Percentiles rank a stretch among this genome's conserved stretches.
Conservation (phyloP, 2,888 invertebrate species). For the Apamea epomidion region DNA sequence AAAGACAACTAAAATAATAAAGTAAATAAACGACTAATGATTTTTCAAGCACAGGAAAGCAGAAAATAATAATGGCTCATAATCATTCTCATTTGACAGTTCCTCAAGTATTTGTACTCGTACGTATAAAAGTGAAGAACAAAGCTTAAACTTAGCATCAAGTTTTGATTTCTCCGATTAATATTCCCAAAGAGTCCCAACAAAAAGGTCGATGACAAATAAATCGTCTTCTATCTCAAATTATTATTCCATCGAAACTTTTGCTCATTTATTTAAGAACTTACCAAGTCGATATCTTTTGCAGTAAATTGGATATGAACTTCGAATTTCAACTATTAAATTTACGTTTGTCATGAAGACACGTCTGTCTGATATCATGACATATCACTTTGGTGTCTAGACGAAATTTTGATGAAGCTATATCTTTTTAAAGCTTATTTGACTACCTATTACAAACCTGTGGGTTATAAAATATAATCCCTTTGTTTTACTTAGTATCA, state of each 20-base stretch:
- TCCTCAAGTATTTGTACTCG: conserved; percentile 2
- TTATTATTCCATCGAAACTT: conserved; percentile 57
- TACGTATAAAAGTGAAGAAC: conserved; percentile 19
- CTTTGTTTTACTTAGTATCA: background rate
- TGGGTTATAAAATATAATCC: background rate
- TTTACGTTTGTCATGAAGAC: conserved; percentile 57
- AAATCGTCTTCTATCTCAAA: conserved; percentile 57
- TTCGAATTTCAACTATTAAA: conserved; percentile 55
- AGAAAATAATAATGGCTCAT: background rate
- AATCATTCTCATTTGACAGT: conserved; percentile 4
- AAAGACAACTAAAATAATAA: too few relatives aligned
- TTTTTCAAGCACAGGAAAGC: background rate
- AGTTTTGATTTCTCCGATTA: conserved; percentile 47
- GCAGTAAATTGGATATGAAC: conserved; percentile 57
- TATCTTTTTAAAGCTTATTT: conserved; percentile 26
- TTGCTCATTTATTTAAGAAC: conserved; percentile 58
- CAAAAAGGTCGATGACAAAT: conserved; percentile 61
- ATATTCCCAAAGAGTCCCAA: conserved; percentile 52
- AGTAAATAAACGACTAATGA: too few relatives aligned
- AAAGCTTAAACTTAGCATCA: conserved; percentile 19
- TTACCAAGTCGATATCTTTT: conserved; percentile 56
- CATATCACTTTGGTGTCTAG: conserved; percentile 50
- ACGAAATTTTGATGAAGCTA: conserved; percentile 16
- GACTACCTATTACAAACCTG: conserved; percentile 13
- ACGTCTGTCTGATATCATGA: conserved; percentile 44